phyloP scores from a whole-genome alignment of 92 coral and sea anemone species.

The Porites evermanni region DNA sequence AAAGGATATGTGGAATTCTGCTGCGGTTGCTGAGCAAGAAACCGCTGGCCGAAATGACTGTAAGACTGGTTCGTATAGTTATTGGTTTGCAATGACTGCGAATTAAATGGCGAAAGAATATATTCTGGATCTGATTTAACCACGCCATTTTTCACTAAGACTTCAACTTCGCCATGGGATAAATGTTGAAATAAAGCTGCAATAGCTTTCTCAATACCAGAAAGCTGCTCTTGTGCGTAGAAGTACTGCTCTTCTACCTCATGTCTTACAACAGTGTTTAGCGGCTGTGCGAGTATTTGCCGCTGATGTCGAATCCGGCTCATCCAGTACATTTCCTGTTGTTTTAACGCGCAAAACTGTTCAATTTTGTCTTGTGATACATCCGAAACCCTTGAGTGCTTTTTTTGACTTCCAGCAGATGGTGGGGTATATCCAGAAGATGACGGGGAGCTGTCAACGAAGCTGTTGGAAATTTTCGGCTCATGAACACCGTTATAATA shows the following conservation, averaged over 20 bases:
- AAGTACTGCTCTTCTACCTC: slow-evolving; percentile 90
- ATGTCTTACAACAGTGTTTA: slow-evolving; percentile 73
- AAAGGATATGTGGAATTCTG: neutral
- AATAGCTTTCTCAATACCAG: slow-evolving; percentile 73
- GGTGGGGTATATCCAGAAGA: neutral
- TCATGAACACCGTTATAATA: slow-evolving; percentile 1
- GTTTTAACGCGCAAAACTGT: slow-evolving; percentile 50
- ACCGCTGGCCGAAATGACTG: slow-evolving; percentile 27
- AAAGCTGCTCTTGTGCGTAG: slow-evolving; percentile 83
- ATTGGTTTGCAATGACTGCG: slow-evolving; percentile 23
- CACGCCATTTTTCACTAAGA: slow-evolving; percentile 59
- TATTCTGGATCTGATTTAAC: neutral
- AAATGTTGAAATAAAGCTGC: slow-evolving; percentile 62
- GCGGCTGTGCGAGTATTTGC: slow-evolving; percentile 75
- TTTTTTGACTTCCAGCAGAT: neutral
- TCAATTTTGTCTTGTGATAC: slow-evolving; percentile 41
- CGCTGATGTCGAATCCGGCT: slow-evolving; percentile 76
- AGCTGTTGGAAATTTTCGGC: neutral
- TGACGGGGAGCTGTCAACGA: neutral
- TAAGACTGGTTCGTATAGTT: neutral
- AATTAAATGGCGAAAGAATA: slow-evolving; percentile 5
- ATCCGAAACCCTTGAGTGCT: neutral
- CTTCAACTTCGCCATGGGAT: slow-evolving; percentile 59
- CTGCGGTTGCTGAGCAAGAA: slow-evolving; percentile 20
- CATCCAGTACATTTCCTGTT: slow-evolving; percentile 76